phyloP scores from a whole-genome alignment of 23 tunicate species.

The Aplidium turbinatum region DNA sequence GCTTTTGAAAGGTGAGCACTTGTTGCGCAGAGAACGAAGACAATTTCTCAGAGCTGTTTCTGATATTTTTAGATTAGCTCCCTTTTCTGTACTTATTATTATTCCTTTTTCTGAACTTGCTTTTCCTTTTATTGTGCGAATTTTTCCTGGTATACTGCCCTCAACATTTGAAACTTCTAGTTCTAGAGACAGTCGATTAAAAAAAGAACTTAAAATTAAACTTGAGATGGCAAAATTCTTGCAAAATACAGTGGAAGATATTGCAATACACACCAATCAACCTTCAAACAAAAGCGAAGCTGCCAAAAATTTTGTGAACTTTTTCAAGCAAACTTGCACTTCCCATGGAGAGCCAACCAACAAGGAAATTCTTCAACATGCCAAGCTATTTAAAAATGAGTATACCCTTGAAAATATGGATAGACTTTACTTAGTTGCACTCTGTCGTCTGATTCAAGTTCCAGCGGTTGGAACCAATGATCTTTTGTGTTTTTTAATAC shows the following conservation, averaged over 20 bases:
- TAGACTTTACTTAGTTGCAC: constrained; percentile 69
- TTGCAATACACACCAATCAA: constrained; percentile 67
- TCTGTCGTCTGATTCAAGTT: constrained; percentile 81
- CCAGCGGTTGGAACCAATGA: constrained; percentile 91
- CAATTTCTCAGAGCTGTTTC: constrained; percentile 89
- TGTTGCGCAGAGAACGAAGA: constrained; percentile 63
- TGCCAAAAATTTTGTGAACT: constrained; percentile 66
- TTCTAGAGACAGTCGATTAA: constrained; percentile 43
- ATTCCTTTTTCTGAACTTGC: constrained; percentile 93
- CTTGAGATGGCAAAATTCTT: constrained; percentile 91
- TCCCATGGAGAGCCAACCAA: constrained; percentile 68
- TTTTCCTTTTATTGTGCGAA: constrained; percentile 65
- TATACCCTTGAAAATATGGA: constrained; percentile 70
- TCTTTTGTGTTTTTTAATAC: constrained; percentile 63
- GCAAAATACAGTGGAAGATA: constrained; percentile 93
- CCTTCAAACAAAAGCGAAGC: constrained; percentile 62
- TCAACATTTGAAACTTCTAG: constrained; percentile 80
- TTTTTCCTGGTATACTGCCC: constrained; percentile 85
- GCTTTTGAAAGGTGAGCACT: constrained; percentile 53
- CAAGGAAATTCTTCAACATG: constrained; percentile 87
- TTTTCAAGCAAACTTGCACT: constrained; percentile 63
- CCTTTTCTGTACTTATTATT: constrained; percentile 87
- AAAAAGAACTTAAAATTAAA: constrained; percentile 78
- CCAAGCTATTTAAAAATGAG: constrained; percentile 82
- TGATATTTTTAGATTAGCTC: constrained; percentile 84